Base-by-base conservation (phyloP, 1,140 invertebrate species). In the Melipona quadrifasciata region DNA sequence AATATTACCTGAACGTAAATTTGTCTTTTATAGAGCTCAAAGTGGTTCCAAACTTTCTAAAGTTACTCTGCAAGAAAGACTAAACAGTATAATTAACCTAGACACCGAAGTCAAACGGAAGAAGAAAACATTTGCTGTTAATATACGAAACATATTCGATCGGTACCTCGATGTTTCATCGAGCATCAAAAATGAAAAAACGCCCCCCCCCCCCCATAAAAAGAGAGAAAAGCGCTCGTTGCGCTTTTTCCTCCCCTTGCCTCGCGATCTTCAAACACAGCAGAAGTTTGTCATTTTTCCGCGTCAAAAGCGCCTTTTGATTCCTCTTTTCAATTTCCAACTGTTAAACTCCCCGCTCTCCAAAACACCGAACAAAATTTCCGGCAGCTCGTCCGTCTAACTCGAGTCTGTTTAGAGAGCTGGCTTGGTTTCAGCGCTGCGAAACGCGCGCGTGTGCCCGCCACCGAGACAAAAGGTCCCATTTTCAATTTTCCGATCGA, bases 401-500 rank as follows among this genome's bases (percentile, higher is more conserved):
- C n/a, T 65, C 61, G 14, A 39, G 34, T 6, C 21, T 17, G 64
- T 17, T 67, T 67, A 19, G 34, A 34, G 10, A 67, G 17, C 8
- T 34, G 17, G 17, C 17, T 67, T 31, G n/a, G n/a, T 61, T 61
- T 17, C n/a, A 65, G 64, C 64, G n/a, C 53, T 1, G 21, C 5
- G 53, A 14, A 5, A 19, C 14, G 55, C 55, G 55, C 55, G 55
- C 17, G 55, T 17, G 17, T 8, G 55, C 17, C 17, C 53, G 47
- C 17, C 19, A 10, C 4, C n/a, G 24, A 51, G 11, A n/a, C 57
- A 64, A 61, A 64, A 31, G 74, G 24, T 61, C n/a, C 51, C 24
- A 47, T 76, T 76, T 76, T 27, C 74, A 47, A 75, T 76, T 19
- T 76, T 61, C 39, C 74, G 47, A 76, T 76, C 74, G 57, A 27